Conservation (phyloP, 2,113 vertebrate genomes). For the Natator depressus region DNA sequence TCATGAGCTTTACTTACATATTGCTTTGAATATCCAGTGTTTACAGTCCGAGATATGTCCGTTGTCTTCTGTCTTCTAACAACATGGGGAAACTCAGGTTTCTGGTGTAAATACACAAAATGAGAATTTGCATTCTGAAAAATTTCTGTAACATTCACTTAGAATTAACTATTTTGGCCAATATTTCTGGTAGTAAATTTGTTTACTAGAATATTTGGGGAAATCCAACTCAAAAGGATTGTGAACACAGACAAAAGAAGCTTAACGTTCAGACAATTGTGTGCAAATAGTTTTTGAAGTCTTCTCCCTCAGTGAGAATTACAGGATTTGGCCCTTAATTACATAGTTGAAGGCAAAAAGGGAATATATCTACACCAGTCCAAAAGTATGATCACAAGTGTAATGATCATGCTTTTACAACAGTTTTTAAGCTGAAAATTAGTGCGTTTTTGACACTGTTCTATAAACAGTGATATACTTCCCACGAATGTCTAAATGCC, state of each 20-base stretch:
- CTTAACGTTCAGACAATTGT: neutral
- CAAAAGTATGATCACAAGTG: neutral
- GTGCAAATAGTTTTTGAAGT: neutral
- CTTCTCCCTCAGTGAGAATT: neutral
- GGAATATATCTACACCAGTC: neutral
- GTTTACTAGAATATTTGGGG: neutral
- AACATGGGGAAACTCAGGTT: neutral
- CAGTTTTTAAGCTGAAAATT: conserved; percentile 32
- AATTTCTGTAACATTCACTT: neutral
- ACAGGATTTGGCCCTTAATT: neutral
- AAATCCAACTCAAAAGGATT: neutral
- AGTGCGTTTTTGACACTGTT: neutral
- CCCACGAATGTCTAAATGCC: conserved; percentile 16
- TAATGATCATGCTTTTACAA: neutral
- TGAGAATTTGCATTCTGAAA: neutral
- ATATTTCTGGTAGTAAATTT: neutral
- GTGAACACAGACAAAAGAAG: neutral
- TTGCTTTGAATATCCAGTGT: neutral
- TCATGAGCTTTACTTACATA: neutral
- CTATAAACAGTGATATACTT: conserved; percentile 14
- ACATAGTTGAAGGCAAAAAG: neutral
- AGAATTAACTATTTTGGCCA: neutral
- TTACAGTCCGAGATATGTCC: neutral
- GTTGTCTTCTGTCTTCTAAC: neutral
- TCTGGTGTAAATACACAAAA: neutral